phyloP scores from a whole-genome alignment of 2,113 vertebrate species.

The Ameiurus melas region DNA sequence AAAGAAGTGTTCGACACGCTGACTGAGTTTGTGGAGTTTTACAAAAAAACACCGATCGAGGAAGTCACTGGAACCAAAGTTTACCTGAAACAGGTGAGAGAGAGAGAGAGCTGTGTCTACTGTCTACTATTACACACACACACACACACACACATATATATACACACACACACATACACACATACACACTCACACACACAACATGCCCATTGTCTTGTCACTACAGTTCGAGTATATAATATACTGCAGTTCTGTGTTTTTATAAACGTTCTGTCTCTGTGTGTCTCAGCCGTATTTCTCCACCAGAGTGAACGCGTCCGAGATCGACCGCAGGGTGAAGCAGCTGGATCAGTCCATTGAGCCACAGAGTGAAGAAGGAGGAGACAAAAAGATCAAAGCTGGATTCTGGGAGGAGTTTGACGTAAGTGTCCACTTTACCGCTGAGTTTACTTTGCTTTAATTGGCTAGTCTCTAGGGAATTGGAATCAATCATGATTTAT shows the following conservation, averaged over 20 bases:
- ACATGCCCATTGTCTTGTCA: not conserved
- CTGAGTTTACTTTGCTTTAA: not conserved
- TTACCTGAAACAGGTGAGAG: slow-evolving; percentile 81
- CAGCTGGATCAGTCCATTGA: slow-evolving; percentile 80
- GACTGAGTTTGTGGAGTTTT: slow-evolving; percentile 87
- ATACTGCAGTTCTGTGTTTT: not conserved
- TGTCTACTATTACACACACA: not conserved
- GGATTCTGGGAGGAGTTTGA: slow-evolving; percentile 99
- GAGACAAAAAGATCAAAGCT: slow-evolving; percentile 81
- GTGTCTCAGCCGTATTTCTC: slow-evolving; percentile 83
- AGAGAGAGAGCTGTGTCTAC: slow-evolving; percentile 12
- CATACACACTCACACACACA: too few relatives aligned
- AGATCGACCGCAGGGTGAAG: slow-evolving; percentile 88
- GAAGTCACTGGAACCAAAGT: slow-evolving; percentile 86
- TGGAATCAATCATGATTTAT: not conserved
- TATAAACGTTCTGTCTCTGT: not conserved
- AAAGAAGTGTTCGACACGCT: slow-evolving; percentile 82
- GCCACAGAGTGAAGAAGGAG: slow-evolving; percentile 67
- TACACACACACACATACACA: too few relatives aligned
- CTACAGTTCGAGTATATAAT: not conserved
- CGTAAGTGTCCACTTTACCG: slow-evolving; percentile 64
- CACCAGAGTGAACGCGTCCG: slow-evolving; percentile 88
- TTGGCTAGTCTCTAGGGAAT: not conserved
- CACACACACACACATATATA: not conserved
- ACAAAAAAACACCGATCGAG: slow-evolving; percentile 87